phyloP scores from a whole-genome alignment of 2,113 vertebrate species.

The Ifrita kowaldi region DNA sequence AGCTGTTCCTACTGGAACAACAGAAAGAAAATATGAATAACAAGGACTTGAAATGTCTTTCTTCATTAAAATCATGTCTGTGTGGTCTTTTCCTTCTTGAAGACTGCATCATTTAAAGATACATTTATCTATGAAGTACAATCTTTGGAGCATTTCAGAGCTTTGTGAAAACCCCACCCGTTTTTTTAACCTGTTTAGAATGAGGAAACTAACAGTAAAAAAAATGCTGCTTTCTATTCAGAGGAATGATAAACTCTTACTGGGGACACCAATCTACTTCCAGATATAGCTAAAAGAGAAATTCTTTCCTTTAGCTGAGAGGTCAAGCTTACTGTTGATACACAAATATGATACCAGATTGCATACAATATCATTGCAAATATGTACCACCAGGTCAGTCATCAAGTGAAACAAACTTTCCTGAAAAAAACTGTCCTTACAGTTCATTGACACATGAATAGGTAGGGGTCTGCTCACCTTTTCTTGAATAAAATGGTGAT shows the following conservation, averaged over 20 bases:
- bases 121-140: neutral
- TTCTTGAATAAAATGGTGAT: constrained; percentile 34
- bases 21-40: neutral
- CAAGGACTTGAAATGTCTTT: neutral
- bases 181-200: neutral
- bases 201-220: neutral
- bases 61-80: neutral
- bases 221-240: neutral
- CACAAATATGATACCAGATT: neutral
- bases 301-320: neutral
- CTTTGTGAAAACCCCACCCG: neutral
- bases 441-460: neutral
- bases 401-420: neutral
- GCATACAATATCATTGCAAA: neutral
- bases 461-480: neutral
- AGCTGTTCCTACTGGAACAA: neutral
- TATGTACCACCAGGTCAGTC: neutral
- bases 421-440: neutral
- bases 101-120: neutral
- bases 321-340: neutral
- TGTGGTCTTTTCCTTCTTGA: neutral
- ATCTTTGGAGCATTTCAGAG: neutral
- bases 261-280: neutral
- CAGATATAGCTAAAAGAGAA: neutral
- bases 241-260: neutral